Conservation (phyloP, 2,113 vertebrate genomes). For the Seriola dumerili region DNA sequence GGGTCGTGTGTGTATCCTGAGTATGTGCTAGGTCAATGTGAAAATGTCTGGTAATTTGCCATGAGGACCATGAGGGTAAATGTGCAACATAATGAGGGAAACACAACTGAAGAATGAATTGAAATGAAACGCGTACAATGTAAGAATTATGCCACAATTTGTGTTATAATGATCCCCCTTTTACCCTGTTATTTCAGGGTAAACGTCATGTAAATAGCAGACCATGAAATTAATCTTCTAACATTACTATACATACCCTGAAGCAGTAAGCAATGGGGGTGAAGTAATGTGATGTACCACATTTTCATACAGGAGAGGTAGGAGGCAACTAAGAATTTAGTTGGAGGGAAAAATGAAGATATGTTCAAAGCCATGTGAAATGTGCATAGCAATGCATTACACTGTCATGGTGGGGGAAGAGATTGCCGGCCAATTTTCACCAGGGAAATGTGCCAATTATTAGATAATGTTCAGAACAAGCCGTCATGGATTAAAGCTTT, state of each 20-base stretch:
- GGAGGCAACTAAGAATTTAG: constrained; percentile 52
- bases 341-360: constrained; percentile 45
- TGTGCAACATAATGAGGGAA: constrained; percentile 11
- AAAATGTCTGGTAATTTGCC: constrained; percentile 29
- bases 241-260: constrained; percentile 54
- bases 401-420: constrained; percentile 60
- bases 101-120: not conserved
- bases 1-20: constrained; percentile 11
- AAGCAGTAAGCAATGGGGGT: constrained; percentile 36
- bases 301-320: constrained; percentile 61
- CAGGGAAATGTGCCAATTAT: constrained; percentile 72
- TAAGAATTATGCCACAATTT: constrained; percentile 17
- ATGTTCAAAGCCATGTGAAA: constrained; percentile 68
- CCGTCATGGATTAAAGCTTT: constrained; percentile 70
- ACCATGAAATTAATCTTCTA: constrained; percentile 59
- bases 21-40: constrained; percentile 18
- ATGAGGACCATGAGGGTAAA: constrained; percentile 6
- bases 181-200: constrained; percentile 43
- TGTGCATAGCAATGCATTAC: constrained; percentile 69
- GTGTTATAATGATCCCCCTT: constrained; percentile 39
- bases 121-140: constrained; percentile 29
- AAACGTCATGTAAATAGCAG: constrained; percentile 54
- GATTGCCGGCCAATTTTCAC: constrained; percentile 68
- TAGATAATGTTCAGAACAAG: constrained; percentile 76
- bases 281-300: constrained; percentile 49